These are phyloP conservation scores for Leucozona laternaria DNA, from an alignment of 2,888 invertebrate genomes.

Conservation along the genomic window DNA sequence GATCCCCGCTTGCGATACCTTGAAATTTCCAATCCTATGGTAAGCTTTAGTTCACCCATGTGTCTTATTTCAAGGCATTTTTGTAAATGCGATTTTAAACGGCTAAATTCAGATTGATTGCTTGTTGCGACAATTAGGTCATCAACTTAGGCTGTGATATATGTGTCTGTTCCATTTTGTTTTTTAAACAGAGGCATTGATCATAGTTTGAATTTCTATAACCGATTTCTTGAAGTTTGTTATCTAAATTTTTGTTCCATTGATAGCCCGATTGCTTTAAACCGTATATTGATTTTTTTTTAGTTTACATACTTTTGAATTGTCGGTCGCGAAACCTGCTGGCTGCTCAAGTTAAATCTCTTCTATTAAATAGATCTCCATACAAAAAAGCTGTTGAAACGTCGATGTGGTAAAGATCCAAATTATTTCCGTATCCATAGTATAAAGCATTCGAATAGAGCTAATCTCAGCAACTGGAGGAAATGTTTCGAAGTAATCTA, in stretches of 20 bases:
- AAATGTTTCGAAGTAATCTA: too few relatives aligned
- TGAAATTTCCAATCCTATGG: too few relatives aligned
- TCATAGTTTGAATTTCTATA: background rate
- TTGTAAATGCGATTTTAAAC: too few relatives aligned
- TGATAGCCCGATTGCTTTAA: background rate
- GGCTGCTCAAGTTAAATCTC: too few relatives aligned
- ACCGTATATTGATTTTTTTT: background rate
- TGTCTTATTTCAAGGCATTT: too few relatives aligned
- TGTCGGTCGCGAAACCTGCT: background rate
- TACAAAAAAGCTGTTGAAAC: too few relatives aligned
- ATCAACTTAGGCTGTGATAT: background rate
- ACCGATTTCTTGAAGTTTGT: background rate
- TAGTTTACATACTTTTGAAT: slow-evolving; percentile 41
- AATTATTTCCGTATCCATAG: too few relatives aligned
- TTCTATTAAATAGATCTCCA: background rate
- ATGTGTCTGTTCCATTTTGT: background rate
- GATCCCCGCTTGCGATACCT: too few relatives aligned
- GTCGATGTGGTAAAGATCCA: too few relatives aligned
- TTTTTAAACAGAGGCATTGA: background rate
- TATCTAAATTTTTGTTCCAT: background rate
- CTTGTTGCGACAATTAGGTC: slow-evolving; percentile 3
- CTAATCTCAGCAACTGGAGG: too few relatives aligned
- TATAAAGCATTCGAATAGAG: too few relatives aligned
- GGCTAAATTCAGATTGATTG: background rate
- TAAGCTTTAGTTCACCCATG: too few relatives aligned